Evolutionary conservation across 2,113 vertebrate species (phyloP).

Genomic region (Chamaetylas fuelleborni): DNA sequence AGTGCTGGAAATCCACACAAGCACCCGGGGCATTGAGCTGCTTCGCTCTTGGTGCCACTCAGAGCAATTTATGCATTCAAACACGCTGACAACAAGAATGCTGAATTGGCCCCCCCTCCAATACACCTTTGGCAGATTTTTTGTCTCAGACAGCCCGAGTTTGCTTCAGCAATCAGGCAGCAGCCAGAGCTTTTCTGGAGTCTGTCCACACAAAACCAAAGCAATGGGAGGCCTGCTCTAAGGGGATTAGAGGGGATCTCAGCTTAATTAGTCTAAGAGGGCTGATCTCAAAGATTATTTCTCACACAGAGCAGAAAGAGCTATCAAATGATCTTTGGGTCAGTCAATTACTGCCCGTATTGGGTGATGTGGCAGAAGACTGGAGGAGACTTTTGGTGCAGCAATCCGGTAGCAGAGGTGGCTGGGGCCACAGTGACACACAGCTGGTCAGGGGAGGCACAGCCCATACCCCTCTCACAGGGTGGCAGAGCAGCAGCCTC

Average conservation of each 20-base stretch:
- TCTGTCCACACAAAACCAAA: not conserved
- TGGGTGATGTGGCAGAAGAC: not conserved
- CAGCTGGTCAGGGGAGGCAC: not conserved
- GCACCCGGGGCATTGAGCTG: fast-evolving
- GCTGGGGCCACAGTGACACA: not conserved
- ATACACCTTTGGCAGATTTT: not conserved
- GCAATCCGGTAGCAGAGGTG: not conserved
- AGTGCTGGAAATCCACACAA: not conserved
- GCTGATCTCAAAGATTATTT: conserved; percentile 18
- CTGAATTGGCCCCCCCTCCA: fast-evolving
- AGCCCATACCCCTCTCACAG: not conserved
- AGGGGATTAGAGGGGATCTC: conserved; percentile 7
- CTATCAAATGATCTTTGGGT: not conserved
- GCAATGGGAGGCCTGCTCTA: not conserved
- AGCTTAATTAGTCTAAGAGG: conserved; percentile 27
- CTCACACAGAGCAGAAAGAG: not conserved
- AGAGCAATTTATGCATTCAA: not conserved
- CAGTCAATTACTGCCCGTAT: not conserved
- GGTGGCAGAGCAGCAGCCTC: not conserved
- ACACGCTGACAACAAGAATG: not conserved
- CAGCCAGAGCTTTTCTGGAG: not conserved
- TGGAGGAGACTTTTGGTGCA: not conserved
- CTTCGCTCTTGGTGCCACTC: not conserved
- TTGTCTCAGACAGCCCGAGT: not conserved
- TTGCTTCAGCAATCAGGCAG: no score